phyloP scores from a whole-genome alignment of 2,113 vertebrate genomes.

The Thermophis baileyi region DNA sequence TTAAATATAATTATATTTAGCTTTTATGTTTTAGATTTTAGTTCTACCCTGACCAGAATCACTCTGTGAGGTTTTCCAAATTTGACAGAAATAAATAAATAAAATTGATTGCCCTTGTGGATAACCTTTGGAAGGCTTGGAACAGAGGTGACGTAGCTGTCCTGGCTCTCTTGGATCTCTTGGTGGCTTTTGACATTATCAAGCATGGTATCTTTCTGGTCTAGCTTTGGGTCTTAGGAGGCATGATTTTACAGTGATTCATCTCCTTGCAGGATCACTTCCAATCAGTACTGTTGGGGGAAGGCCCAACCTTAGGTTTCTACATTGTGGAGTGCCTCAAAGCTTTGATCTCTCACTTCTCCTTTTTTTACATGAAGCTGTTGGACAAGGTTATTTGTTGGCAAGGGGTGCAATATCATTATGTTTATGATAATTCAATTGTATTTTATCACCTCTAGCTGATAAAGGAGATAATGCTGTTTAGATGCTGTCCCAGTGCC shows the following conservation, averaged over 20 bases:
- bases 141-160: not conserved
- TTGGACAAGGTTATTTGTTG: not conserved
- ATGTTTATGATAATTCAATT: not conserved
- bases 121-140: not conserved
- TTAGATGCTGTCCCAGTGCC: not conserved
- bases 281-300: not conserved
- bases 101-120: not conserved
- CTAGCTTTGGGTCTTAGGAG: not conserved
- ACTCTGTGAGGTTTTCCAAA: not conserved
- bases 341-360: not conserved
- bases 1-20: not conserved
- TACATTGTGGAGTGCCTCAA: not conserved
- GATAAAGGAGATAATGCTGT: not conserved
- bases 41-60: not conserved
- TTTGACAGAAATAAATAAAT: not conserved
- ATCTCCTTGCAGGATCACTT: not conserved
- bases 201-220: not conserved
- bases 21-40: not conserved
- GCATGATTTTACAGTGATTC: not conserved
- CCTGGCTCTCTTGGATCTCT: not conserved
- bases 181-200: not conserved
- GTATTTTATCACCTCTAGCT: not conserved
- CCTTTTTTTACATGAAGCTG: not conserved
- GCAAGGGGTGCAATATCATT: not conserved
- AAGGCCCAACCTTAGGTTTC: not conserved